These are phyloP conservation scores for Ommatoiulus sabulosus DNA, from an alignment of 2,888 invertebrate species.

Conservation along the genomic window DNA sequence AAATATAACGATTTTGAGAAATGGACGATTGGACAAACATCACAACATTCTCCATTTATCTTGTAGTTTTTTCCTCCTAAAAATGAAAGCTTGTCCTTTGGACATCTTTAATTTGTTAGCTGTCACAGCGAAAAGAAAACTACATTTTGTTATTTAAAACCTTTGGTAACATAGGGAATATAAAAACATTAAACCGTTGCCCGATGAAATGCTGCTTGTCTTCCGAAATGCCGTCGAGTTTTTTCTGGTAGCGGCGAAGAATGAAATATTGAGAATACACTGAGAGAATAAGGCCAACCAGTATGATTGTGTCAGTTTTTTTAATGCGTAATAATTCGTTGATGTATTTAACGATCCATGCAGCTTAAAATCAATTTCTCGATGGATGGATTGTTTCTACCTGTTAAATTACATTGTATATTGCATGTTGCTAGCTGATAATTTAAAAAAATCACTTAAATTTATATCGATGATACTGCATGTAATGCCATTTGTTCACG, in stretches of 20 bases:
- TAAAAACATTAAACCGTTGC: neutral
- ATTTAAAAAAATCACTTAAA: neutral
- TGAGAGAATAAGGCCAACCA: neutral
- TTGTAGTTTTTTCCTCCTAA: neutral
- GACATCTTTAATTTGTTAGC: neutral
- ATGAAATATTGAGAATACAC: neutral
- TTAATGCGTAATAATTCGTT: neutral
- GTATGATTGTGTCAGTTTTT: neutral
- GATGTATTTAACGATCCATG: too few relatives aligned
- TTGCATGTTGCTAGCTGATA: too few relatives aligned
- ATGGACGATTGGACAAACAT: too few relatives aligned
- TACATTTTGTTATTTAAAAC: conserved; percentile 7
- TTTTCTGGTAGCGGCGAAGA: neutral
- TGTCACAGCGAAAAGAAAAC: neutral
- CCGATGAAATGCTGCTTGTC: neutral
- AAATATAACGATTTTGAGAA: too few relatives aligned
- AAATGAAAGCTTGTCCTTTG: neutral
- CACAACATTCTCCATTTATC: too few relatives aligned
- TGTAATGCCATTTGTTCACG: too few relatives aligned
- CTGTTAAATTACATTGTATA: neutral
- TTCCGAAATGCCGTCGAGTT: neutral
- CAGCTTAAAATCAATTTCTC: too few relatives aligned
- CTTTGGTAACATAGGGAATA: conserved; percentile 25
- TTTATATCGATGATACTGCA: too few relatives aligned
- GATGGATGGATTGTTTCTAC: too few relatives aligned